Conservation (phyloP, 2,888 invertebrate genomes). For the Heliconius aoede region DNA sequence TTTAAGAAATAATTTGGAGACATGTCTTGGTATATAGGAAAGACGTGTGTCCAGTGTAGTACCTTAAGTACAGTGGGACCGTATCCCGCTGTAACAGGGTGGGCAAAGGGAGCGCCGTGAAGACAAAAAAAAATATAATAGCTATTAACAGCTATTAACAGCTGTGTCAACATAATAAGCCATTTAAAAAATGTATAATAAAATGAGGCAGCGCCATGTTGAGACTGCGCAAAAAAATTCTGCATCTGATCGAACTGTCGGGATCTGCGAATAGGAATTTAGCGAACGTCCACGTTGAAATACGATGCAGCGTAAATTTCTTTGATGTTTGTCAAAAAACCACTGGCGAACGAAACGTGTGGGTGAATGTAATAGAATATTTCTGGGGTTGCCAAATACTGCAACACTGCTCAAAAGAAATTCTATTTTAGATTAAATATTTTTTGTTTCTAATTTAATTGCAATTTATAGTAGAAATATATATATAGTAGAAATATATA, state of each 20-base stretch:
- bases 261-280: conserved; percentile 28
- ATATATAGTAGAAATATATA: neutral
- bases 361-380: conserved; percentile 29
- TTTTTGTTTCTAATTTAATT: neutral
- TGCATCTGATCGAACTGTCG: conserved; percentile 21
- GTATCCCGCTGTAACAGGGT: no score
- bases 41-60: no score
- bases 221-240: neutral
- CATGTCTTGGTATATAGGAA: no score
- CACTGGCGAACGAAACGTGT: conserved; percentile 19
- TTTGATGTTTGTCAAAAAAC: conserved; percentile 37
- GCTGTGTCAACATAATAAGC: neutral
- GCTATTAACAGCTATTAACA: neutral
- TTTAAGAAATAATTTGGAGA: neutral
- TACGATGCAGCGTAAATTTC: conserved; percentile 26
- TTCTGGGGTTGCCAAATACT: conserved; percentile 23
- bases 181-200: neutral
- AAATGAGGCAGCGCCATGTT: neutral
- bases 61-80: no score
- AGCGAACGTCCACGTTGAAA: conserved; percentile 29
- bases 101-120: no score
- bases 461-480: neutral
- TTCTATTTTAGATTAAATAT: conserved; percentile 6
- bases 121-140: no score
- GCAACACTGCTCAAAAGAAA: neutral